phyloP scores from a whole-genome alignment of 1,140 invertebrate species.

The Neodiprion pinetum region DNA sequence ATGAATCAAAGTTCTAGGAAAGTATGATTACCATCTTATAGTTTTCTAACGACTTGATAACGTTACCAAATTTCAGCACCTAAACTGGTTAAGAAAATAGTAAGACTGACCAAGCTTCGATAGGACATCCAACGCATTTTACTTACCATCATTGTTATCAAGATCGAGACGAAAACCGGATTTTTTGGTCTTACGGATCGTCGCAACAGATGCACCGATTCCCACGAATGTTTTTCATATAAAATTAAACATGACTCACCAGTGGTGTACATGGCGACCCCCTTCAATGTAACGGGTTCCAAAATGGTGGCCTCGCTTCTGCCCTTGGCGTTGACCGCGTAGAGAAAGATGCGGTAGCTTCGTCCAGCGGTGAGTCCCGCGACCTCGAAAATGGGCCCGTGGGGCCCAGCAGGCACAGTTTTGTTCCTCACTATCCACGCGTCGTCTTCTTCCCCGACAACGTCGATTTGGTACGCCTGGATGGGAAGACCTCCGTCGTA shows the following conservation, averaged over 20 bases:
- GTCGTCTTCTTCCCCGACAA: constrained; percentile 61
- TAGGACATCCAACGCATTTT: no score
- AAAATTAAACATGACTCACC: constrained; percentile 43
- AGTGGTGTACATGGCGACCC: constrained; percentile 70
- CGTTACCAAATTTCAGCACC: no score
- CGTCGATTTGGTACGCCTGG: constrained; percentile 80
- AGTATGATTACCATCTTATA: no score
- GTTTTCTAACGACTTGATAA: no score
- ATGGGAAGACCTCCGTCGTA: constrained; percentile 83
- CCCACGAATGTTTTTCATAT: background rate
- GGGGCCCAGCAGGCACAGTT: constrained; percentile 37
- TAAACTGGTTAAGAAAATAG: no score
- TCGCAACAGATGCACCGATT: background rate
- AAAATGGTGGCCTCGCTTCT: constrained; percentile 80
- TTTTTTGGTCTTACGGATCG: background rate
- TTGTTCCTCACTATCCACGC: constrained; percentile 41
- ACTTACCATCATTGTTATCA: background rate
- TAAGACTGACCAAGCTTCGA: no score
- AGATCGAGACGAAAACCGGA: background rate
- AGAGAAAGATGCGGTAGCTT: constrained; percentile 79
- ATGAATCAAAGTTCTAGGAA: no score
- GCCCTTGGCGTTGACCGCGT: constrained; percentile 85
- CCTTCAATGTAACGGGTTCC: constrained; percentile 79
- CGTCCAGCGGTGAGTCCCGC: constrained; percentile 78
- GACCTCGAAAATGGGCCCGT: constrained; percentile 72